Evolutionary conservation across 2,888 invertebrate genomes (phyloP).

Genomic region (Parnassius orleans): DNA sequence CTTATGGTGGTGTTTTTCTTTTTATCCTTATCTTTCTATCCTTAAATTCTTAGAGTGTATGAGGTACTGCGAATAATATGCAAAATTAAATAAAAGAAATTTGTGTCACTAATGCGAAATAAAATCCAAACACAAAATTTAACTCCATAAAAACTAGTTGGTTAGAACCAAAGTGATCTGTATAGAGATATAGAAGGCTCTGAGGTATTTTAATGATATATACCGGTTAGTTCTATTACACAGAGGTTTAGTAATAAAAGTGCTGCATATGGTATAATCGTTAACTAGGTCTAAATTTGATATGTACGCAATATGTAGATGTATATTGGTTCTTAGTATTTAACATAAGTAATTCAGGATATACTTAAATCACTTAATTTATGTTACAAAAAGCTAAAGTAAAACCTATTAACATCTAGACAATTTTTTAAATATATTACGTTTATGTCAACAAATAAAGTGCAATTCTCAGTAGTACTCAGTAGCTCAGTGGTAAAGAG

Average conservation of each 20-base stretch:
- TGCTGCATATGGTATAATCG: constrained; percentile 14
- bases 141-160: constrained; percentile 22
- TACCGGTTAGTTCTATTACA: constrained; percentile 15
- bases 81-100: constrained; percentile 15
- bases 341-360: not conserved
- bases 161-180: constrained; percentile 9
- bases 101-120: constrained; percentile 22
- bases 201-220: constrained; percentile 17
- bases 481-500: too few species aligned
- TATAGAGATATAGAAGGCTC: constrained; percentile 6
- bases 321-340: not conserved
- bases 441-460: too few species aligned
- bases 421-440: too few species aligned
- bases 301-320: constrained; percentile 1
- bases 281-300: constrained; percentile 15
- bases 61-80: not conserved
- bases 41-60: not conserved
- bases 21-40: too few species aligned
- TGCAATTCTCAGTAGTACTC: too few species aligned
- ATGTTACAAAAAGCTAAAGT: too few species aligned
- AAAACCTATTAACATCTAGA: too few species aligned
- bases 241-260: constrained; percentile 12
- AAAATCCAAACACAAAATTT: constrained; percentile 17
- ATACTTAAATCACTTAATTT: too few species aligned
- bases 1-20: too few species aligned